phyloP scores from a whole-genome alignment of 2,113 vertebrate genomes.

The Anguilla rostrata region DNA sequence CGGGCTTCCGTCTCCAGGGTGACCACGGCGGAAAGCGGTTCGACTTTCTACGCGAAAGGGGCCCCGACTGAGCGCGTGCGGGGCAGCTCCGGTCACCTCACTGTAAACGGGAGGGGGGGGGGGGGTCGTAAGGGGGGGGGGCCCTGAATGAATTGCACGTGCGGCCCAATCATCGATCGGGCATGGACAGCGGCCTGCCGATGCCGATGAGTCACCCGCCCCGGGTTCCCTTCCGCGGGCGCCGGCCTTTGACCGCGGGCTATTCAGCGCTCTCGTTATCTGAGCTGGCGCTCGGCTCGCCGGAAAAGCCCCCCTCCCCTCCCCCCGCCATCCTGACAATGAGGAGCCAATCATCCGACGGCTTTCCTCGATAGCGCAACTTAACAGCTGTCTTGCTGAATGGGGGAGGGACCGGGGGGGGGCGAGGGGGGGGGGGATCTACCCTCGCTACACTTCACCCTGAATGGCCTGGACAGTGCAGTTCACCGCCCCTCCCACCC shows the following conservation, averaged over 20 bases:
- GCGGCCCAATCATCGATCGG: constrained; percentile 72
- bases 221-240: constrained; percentile 63
- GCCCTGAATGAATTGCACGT: constrained; percentile 84
- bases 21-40: constrained; percentile 28
- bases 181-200: constrained; percentile 69
- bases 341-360: constrained; percentile 72
- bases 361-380: constrained; percentile 72
- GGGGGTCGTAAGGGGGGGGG: constrained; percentile 65
- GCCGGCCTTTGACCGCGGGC: constrained; percentile 75
- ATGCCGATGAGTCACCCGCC: constrained; percentile 74
- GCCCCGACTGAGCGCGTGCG: too few relatives aligned
- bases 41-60: too few relatives aligned
- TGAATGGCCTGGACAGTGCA: neutral
- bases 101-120: constrained; percentile 68
- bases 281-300: constrained; percentile 60
- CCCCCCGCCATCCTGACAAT: constrained; percentile 51
- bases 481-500: neutral
- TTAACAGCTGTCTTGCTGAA: constrained; percentile 74
- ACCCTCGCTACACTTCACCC: neutral
- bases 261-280: constrained; percentile 77
- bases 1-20: constrained; percentile 27
- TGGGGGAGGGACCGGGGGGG: constrained; percentile 53
- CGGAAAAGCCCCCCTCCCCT: constrained; percentile 40
- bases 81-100: constrained; percentile 51
- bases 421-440: neutral